These are phyloP conservation scores for Parazoanthus darwini DNA, from an alignment of 92 coral and sea anemone species.

Conservation along the genomic window DNA sequence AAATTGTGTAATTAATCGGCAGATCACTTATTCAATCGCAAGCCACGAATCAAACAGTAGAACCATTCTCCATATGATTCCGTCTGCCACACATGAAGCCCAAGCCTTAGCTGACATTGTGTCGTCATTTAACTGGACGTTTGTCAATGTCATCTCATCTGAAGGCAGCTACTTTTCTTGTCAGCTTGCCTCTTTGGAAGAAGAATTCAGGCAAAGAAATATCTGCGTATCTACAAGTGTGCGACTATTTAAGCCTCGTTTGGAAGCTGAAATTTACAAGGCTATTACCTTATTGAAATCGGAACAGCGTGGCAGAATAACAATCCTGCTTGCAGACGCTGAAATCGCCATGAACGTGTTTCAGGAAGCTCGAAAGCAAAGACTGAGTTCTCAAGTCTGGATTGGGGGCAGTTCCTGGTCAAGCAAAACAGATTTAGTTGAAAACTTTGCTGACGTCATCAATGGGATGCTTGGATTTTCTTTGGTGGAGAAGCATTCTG, in stretches of 20 bases:
- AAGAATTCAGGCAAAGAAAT: constrained; percentile 56
- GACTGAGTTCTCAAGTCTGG: constrained; percentile 74
- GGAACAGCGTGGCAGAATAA: constrained; percentile 51
- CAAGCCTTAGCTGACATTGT: constrained; percentile 63
- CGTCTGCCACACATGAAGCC: constrained; percentile 65
- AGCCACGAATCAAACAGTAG: constrained; percentile 51
- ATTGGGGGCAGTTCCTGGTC: constrained; percentile 66
- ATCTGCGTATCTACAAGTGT: constrained; percentile 62
- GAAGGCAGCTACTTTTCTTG: constrained; percentile 55
- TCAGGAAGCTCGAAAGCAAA: constrained; percentile 67
- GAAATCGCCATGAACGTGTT: constrained; percentile 54
- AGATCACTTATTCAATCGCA: constrained; percentile 56
- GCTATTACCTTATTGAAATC: constrained; percentile 40
- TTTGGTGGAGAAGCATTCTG: constrained; percentile 35
- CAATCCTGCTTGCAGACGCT: constrained; percentile 58
- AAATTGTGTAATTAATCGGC: background rate
- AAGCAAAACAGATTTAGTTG: constrained; percentile 10
- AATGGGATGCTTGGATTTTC: constrained; percentile 72
- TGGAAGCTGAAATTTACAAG: constrained; percentile 22
- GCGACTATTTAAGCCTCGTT: constrained; percentile 35
- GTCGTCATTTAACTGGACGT: constrained; percentile 64
- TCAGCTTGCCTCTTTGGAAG: constrained; percentile 50
- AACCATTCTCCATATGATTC: constrained; percentile 62
- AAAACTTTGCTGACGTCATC: constrained; percentile 51
- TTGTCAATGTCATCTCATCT: constrained; percentile 72